Percentiles rank a stretch among this genome's conserved stretches.
phyloP scores from a whole-genome alignment of 2,113 vertebrate genomes.

The Phalacrocorax aristotelis region DNA sequence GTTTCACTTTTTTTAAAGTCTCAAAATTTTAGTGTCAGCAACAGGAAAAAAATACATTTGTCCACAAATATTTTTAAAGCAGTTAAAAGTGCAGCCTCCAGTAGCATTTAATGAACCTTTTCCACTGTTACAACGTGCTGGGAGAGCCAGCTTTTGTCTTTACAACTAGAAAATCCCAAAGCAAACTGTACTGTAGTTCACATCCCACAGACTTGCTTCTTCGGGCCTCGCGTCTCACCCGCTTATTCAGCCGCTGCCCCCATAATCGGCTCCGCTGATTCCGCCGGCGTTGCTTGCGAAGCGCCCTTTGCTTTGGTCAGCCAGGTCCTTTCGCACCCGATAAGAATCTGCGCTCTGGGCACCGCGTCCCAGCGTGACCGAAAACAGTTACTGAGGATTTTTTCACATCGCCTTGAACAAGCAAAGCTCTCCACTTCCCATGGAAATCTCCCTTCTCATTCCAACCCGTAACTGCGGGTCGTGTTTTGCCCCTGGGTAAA shows the following conservation, averaged over 20 bases:
- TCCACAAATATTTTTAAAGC: background rate
- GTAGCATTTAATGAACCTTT: background rate
- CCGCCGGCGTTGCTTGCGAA: background rate
- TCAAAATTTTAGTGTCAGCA: background rate
- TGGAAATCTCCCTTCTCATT: background rate
- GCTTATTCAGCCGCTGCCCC: background rate
- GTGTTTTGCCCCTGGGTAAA: background rate
- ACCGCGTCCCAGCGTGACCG: background rate
- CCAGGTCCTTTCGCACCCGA: background rate
- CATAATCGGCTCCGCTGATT: background rate
- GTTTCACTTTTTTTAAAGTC: background rate
- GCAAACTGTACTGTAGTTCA: background rate
- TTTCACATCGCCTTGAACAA: background rate
- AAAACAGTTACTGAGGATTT: background rate
- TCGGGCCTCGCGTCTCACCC: background rate
- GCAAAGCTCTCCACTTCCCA: fast-evolving
- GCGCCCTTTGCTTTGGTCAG: background rate
- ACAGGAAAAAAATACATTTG: background rate
- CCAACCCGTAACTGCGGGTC: fast-evolving
- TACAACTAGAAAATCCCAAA: background rate
- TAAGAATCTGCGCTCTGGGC: background rate
- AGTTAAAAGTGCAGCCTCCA: background rate
- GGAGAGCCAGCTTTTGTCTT: background rate
- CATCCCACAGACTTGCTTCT: background rate
- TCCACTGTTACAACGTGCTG: background rate